These are phyloP conservation scores for Pycnonotus jocosus DNA, from an alignment of 2,113 vertebrate species.

Conservation along the genomic window DNA sequence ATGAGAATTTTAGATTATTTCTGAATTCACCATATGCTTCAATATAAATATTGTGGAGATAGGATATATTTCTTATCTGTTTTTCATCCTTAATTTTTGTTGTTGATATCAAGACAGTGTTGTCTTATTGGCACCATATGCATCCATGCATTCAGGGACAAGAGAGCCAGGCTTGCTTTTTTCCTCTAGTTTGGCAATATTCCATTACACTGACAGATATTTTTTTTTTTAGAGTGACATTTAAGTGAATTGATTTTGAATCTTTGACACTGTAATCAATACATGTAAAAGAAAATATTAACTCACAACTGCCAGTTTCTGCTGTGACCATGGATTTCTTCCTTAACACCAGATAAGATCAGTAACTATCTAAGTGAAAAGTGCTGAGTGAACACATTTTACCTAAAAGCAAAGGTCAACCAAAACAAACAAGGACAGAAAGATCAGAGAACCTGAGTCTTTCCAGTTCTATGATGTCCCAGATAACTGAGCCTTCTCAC, in stretches of 20 bases:
- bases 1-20: not conserved
- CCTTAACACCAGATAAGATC: not conserved
- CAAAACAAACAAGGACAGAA: not conserved
- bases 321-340: slow-evolving; percentile 8
- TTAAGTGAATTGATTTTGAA: slow-evolving; percentile 48
- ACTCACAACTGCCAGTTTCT: slow-evolving; percentile 25
- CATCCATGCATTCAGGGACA: not conserved
- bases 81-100: not conserved
- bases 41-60: not conserved
- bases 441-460: not conserved
- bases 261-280: slow-evolving; percentile 28
- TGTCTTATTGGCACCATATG: not conserved
- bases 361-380: not conserved
- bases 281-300: slow-evolving; percentile 22
- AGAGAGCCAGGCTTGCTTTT: not conserved
- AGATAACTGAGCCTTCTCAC: not conserved
- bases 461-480: not conserved
- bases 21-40: not conserved
- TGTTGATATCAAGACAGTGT: not conserved
- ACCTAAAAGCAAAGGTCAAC: not conserved
- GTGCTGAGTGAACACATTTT: not conserved
- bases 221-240: not conserved
- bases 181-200: not conserved
- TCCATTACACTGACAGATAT: not conserved
- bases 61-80: not conserved